Conservation (phyloP, 1,140 invertebrate species). For the Aphelenchoides avenae region DNA sequence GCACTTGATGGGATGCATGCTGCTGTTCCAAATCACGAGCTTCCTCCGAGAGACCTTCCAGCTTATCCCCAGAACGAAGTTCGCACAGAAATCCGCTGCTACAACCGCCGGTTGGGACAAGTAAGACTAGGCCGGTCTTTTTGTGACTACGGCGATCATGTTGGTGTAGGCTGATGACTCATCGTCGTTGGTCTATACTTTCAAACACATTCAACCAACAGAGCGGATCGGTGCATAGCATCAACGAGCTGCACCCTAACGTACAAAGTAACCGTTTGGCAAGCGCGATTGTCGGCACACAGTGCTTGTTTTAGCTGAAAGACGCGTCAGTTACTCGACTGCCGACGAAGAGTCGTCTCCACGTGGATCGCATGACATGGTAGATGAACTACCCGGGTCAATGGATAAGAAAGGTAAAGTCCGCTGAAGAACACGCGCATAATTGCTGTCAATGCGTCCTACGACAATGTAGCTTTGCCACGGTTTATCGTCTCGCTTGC, state of each 20-base stretch:
- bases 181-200: slow-evolving; percentile 61
- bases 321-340: slow-evolving; percentile 58
- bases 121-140: too few species aligned
- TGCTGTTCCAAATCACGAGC: slow-evolving; percentile 90
- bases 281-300: neutral
- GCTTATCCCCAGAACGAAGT: slow-evolving; percentile 62
- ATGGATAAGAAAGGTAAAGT: slow-evolving; percentile 50
- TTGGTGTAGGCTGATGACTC: slow-evolving; percentile 52
- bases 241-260: slow-evolving; percentile 50
- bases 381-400: slow-evolving; percentile 32
- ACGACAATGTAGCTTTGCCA: too few species aligned
- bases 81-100: slow-evolving; percentile 39
- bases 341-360: slow-evolving; percentile 59
- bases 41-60: slow-evolving; percentile 92
- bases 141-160: too few species aligned
- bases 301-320: slow-evolving; percentile 33
- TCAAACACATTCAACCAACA: slow-evolving; percentile 58
- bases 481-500: too few species aligned
- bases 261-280: slow-evolving; percentile 33
- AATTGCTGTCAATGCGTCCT: too few species aligned
- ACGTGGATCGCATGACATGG: slow-evolving; percentile 53
- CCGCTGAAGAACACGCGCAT: too few species aligned
- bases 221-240: slow-evolving; percentile 54
- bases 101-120: slow-evolving; percentile 59
- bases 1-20: slow-evolving; percentile 81